Conservation (phyloP, 2,888 invertebrate species). For the Sepiola atlantica region DNA sequence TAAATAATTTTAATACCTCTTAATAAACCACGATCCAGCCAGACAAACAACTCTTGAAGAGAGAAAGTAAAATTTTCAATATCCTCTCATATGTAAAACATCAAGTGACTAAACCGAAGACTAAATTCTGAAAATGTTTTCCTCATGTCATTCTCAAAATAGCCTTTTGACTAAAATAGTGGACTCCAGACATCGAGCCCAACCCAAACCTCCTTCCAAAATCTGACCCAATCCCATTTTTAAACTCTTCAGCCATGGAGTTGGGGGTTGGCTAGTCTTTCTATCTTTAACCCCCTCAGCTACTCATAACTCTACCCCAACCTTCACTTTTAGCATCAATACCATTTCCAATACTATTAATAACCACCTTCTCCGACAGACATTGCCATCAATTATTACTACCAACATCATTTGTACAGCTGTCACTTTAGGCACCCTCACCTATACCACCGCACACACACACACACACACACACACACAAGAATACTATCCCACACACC, state of each 20-base stretch:
- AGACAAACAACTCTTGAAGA: too few relatives aligned
- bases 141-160: background rate
- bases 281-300: background rate
- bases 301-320: background rate
- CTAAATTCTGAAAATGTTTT: background rate
- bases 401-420: background rate
- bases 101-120: background rate
- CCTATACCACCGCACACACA: background rate
- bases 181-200: background rate
- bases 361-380: background rate
- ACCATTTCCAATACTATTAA: background rate
- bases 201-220: background rate
- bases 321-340: background rate
- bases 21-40: too few relatives aligned
- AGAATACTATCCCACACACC: background rate
- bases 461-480: background rate
- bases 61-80: background rate
- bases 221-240: background rate
- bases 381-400: background rate
- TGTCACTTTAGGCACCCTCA: background rate
- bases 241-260: background rate
- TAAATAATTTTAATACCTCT: too few relatives aligned
- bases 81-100: background rate
- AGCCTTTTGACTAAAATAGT: constrained; percentile 4
- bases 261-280: background rate